A percentile compares a stretch with the other conserved stretches of the same genome.
phyloP scores from a whole-genome alignment of 2,797 vertebrate genomes.

The Oophaga sylvatica region DNA sequence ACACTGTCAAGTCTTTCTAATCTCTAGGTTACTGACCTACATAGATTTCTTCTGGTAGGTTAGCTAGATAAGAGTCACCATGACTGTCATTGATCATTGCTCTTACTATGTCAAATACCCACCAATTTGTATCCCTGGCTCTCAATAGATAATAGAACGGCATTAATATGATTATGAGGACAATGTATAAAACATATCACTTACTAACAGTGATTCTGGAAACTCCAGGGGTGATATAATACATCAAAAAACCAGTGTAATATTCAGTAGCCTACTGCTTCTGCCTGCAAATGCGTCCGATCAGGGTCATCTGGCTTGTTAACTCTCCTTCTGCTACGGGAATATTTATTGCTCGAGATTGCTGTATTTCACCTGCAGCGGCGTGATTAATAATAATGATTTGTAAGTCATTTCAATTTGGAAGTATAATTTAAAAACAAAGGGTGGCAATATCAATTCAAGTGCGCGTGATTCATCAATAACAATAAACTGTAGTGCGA shows the following conservation, averaged over 20 bases:
- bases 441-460: not conserved
- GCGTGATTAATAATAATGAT: conserved; percentile 10
- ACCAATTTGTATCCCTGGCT: not conserved
- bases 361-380: not conserved
- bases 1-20: conserved; percentile 26
- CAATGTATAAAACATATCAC: not conserved
- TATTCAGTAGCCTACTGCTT: not conserved
- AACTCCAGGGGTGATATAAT: not conserved
- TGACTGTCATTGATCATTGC: conserved; percentile 35
- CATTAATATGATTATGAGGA: not conserved
- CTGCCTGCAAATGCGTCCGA: not conserved
- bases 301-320: not conserved
- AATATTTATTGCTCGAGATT: conserved; percentile 10
- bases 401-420: conserved; percentile 9
- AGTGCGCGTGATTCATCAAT: not conserved
- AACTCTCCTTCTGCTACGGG: not conserved
- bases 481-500: not conserved
- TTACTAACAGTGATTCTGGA: not conserved
- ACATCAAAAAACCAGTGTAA: not conserved
- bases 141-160: not conserved
- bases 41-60: conserved; percentile 22
- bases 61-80: conserved; percentile 14
- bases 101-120: conserved; percentile 2
- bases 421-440: not conserved
- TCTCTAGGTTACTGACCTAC: conserved; percentile 26